Evolutionary conservation across 1,140 invertebrate species (phyloP).

Genomic region (Rhyacophila brunnea): DNA sequence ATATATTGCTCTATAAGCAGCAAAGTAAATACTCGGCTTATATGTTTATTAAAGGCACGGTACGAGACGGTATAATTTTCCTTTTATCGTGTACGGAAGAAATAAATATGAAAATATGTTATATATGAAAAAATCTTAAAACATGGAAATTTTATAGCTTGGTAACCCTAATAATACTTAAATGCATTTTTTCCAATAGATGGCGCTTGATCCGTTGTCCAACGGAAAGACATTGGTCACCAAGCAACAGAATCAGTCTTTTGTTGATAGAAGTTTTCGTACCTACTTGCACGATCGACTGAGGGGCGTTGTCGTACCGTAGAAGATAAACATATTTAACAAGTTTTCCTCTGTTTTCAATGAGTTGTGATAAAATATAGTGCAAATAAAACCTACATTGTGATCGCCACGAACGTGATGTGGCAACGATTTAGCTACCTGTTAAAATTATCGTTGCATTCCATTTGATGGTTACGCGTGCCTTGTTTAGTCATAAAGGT

Average conservation of each 20-base stretch:
- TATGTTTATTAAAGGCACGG: too few relatives aligned
- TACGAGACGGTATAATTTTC: too few relatives aligned
- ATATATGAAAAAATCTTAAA: too few relatives aligned
- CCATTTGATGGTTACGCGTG: slow-evolving; percentile 1
- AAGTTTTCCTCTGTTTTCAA: slow-evolving; percentile 7
- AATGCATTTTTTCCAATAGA: too few relatives aligned
- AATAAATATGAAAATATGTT: too few relatives aligned
- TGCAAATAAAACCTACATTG: background rate
- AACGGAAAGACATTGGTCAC: slow-evolving; percentile 7
- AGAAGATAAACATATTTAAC: slow-evolving; percentile 5
- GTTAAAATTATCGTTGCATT: slow-evolving; percentile 8
- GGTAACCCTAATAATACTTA: too few relatives aligned
- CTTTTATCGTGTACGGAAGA: too few relatives aligned
- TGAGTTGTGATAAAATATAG: background rate
- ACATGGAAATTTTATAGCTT: too few relatives aligned
- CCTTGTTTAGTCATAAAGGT: slow-evolving; percentile 1
- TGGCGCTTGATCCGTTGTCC: too few relatives aligned
- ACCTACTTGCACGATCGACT: background rate
- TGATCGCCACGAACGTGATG: slow-evolving; percentile 1
- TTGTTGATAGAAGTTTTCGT: slow-evolving; percentile 13
- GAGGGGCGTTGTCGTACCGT: slow-evolving; percentile 14
- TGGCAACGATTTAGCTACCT: slow-evolving; percentile 9
- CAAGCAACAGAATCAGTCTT: slow-evolving; percentile 16
- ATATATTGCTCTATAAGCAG: too few relatives aligned
- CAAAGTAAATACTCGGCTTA: too few relatives aligned